Percentiles rank a stretch among this genome's conserved stretches.
Evolutionary conservation across 2,888 invertebrate genomes (phyloP).

Genomic region (Camponotus fellah): DNA sequence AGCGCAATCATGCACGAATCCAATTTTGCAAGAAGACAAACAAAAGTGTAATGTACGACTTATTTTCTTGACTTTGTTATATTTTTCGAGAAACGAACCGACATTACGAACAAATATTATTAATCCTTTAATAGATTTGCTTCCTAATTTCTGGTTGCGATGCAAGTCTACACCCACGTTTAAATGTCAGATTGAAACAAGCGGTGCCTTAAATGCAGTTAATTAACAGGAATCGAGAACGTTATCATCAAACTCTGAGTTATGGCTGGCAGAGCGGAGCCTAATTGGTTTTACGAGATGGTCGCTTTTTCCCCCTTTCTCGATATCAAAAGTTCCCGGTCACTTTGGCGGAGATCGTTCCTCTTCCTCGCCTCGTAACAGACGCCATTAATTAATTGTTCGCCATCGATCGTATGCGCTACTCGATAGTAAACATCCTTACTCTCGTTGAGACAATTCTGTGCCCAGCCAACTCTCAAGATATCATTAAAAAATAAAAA

Average conservation of each 20-base stretch:
- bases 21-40: constrained; percentile 3
- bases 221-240: constrained; percentile 58
- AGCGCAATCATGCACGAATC: constrained; percentile 40
- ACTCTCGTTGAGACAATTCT: neutral
- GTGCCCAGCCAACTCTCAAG: no score
- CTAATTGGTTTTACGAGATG: constrained; percentile 51
- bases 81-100: neutral
- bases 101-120: neutral
- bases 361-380: neutral
- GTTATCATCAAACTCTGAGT: constrained; percentile 56
- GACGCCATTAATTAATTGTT: constrained; percentile 25
- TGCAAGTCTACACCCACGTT: neutral
- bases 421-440: neutral
- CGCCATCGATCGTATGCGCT: constrained; percentile 24
- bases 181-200: constrained; percentile 42
- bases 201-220: constrained; percentile 56
- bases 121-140: neutral
- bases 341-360: neutral
- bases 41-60: neutral
- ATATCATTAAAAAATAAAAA: neutral
- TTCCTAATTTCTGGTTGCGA: neutral
- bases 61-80: neutral
- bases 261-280: constrained; percentile 54
- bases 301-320: constrained; percentile 8
- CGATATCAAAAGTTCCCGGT: constrained; percentile 30